A percentile compares a stretch with the other conserved stretches of the same genome.
phyloP scores from a whole-genome alignment of 1,140 invertebrate genomes.

The Sminthurides bifidus region DNA sequence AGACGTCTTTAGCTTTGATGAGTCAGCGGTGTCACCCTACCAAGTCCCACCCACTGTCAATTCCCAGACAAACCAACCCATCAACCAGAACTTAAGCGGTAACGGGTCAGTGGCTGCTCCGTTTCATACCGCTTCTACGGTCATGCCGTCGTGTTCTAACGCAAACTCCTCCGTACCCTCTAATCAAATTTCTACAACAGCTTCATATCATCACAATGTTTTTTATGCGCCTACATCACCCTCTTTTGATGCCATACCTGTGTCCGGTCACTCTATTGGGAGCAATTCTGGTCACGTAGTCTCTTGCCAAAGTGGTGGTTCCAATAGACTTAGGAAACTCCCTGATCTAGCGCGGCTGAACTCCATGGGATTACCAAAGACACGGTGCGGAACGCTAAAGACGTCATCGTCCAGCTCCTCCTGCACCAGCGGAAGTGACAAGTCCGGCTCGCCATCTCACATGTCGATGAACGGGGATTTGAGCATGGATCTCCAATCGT shows the following conservation, averaged over 20 bases:
- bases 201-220: slow-evolving; percentile 39
- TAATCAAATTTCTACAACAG: slow-evolving; percentile 31
- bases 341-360: slow-evolving; percentile 7
- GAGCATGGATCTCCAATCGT: slow-evolving; percentile 27
- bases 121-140: no score
- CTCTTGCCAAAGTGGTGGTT: no score
- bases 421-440: slow-evolving; percentile 1
- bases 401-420: background rate
- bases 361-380: background rate
- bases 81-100: background rate
- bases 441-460: slow-evolving; percentile 3
- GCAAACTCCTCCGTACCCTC: background rate
- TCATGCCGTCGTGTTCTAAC: background rate
- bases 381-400: background rate
- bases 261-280: slow-evolving; percentile 30
- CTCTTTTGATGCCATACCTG: slow-evolving; percentile 33
- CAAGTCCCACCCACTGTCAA: slow-evolving; percentile 2
- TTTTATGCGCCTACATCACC: slow-evolving; percentile 30
- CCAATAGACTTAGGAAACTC: slow-evolving; percentile 3
- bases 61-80: background rate
- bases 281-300: background rate
- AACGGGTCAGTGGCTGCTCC: background rate
- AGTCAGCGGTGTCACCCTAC: slow-evolving; percentile 31
- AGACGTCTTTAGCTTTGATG: slow-evolving; percentile 41
- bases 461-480: slow-evolving; percentile 21